Base-by-base conservation (phyloP, 2,113 vertebrate genomes). In the Calidris pygmaea region DNA sequence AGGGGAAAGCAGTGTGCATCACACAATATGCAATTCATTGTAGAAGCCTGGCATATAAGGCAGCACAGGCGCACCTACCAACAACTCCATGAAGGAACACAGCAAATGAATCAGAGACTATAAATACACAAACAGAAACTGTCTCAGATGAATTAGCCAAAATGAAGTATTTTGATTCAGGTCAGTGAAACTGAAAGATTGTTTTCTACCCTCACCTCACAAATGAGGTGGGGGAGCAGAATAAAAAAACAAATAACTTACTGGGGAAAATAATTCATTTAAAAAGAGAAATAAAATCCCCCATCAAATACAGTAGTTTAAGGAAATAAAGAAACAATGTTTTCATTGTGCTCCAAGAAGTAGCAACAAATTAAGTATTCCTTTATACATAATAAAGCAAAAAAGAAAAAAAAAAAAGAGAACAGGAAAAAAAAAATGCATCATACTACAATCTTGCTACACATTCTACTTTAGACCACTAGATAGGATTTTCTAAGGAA, bases 401-500 rank as follows among this genome's bases (percentile, higher is more conserved):
- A 74, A 5, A 12, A 16, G 34, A 11, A 3, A 2, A 3, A 2
- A 6, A 12, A 15, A 17, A 41, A 12, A 3, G 1, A 4, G 1
- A 6, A 11, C 10, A 21, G 14, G 9, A 5, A 2, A 34, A 10
- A 7, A 7, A 17, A 16, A 22, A 3, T 7, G 3, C 1, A n/a
- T 12, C 34, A 39, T 11, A 21, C 12, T 39, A 74, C 3, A 26
- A 14, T 66, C 23, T 52, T 58, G 5, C 1, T 45, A 63, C 5
- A 4, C 45, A 50, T 34, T 55, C 22, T 32, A 71, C 27, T 66
- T 66, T 3, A 70, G 14, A 72, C 7, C 16, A 56, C 27, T 22
- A 43, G 34, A 52, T 6, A 59, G 9, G 16, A 22, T 62, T 80
- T 79, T 16, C 30, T 70, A 66, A 56, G 15, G 7, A 70, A 75